Evolutionary conservation across 64 coral and sea anemone species (phyloP).

Genomic region (Actinia tenebrosa): DNA sequence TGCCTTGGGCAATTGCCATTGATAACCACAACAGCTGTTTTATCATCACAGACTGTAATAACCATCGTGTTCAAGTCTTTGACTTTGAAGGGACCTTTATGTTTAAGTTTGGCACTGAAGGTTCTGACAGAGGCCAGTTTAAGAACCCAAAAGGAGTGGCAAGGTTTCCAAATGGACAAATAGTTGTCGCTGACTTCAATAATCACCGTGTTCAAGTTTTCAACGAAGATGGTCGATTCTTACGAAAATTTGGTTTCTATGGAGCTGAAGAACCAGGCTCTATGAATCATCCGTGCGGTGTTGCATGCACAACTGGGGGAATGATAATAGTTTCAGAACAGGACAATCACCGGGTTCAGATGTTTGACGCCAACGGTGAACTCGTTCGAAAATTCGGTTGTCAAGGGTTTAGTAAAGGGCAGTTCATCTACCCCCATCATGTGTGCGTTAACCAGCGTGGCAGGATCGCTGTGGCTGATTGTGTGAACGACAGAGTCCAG

Average conservation of each 20-base stretch:
- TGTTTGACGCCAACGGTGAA: constrained; percentile 70
- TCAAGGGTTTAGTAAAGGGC: constrained; percentile 73
- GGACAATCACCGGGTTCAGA: constrained; percentile 82
- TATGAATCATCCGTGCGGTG: constrained; percentile 88
- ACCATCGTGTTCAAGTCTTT: constrained; percentile 93
- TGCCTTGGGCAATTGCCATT: constrained; percentile 83
- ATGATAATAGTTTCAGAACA: constrained; percentile 83
- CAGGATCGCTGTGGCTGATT: constrained; percentile 73
- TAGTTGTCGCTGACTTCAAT: constrained; percentile 86
- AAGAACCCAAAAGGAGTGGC: constrained; percentile 76
- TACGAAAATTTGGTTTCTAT: constrained; percentile 80
- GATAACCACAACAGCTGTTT: constrained; percentile 79
- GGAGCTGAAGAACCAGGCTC: constrained; percentile 34
- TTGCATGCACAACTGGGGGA: constrained; percentile 70
- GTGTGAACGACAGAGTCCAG: constrained; percentile 90
- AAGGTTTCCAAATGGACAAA: constrained; percentile 57
- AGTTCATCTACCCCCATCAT: constrained; percentile 96
- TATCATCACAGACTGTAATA: constrained; percentile 87
- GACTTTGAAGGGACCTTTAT: constrained; percentile 79
- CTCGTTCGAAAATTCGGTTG: constrained; percentile 78
- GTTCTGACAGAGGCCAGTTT: constrained; percentile 78
- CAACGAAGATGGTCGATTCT: constrained; percentile 93
- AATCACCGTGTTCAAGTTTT: constrained; percentile 92
- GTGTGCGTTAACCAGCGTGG: constrained; percentile 62
- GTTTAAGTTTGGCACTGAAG: constrained; percentile 89